Evolutionary conservation across 2,113 vertebrate species (phyloP), one percentile per base, ranked within the genome.

Genomic region (Ageneiosus marmoratus): DNA sequence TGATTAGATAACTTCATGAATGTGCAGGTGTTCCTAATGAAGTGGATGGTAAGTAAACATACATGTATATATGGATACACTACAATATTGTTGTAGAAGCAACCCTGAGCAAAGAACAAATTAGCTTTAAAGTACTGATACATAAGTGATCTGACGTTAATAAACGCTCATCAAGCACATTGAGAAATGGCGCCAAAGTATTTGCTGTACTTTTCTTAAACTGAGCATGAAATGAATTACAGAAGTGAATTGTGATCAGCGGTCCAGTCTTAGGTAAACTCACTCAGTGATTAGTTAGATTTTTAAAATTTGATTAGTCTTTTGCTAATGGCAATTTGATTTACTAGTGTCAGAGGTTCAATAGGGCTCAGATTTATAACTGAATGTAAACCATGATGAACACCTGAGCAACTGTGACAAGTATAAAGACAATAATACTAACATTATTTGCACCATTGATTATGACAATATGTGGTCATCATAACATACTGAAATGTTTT

Each of bases 371-470:
- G 89, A 90, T 91, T 88, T 86, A 88, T 85, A 86, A 88, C 90
- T 90, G 92, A 93, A 93, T 94, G 92, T 93, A 92, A 89, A 88
- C 91, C 83, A 85, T 74, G 82, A 91, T 89, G 90, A 91, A 92
- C 89, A 92, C 90, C 86, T 89, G 74, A 84, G 50, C 63, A 87
- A 82, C 87, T 86, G 82, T 86, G 87, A 86, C 75, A 67, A 77
- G 81, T 76, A 78, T 78, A 53, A 84, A 79, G 80, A 89, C 82
- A 87, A 89, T 88, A 90, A 87, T 91, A 85, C 85, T 67, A 46
- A 86, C 88, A 87, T 87, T 79, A 85, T 89, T 86, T 84, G 87
- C 87, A 89, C 86, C 86, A 86, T 88, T 80, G 70, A 65, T 82
- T 63, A 77, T 63, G 88, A 80, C 76, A 24, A 55, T 86, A 55